These are phyloP conservation scores for Drosophila pruinosa DNA, from an alignment of 1,140 invertebrate species.

Conservation along the genomic window DNA sequence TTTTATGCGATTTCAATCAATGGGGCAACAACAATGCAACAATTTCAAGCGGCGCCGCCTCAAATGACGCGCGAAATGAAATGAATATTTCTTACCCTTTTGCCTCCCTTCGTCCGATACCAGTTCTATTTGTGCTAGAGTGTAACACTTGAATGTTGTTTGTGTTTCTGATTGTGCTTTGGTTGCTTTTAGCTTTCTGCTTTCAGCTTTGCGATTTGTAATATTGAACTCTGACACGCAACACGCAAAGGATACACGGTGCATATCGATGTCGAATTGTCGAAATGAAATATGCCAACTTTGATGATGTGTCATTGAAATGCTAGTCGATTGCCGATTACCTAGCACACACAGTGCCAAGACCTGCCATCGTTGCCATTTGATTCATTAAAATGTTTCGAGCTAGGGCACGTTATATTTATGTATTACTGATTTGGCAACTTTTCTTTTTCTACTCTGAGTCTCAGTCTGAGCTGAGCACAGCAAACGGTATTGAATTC, in stretches of 20 bases:
- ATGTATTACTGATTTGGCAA: conserved; percentile 38
- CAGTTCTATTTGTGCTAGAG: conserved; percentile 48
- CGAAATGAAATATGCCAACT: conserved; percentile 75
- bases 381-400: conserved; percentile 71
- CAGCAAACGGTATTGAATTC: conserved; percentile 9
- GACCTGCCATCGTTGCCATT: conserved; percentile 21
- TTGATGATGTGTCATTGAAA: conserved; percentile 79
- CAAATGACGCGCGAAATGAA: conserved; percentile 79
- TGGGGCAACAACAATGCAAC: conserved; percentile 51
- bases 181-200: neutral
- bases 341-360: neutral
- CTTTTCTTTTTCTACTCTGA: neutral
- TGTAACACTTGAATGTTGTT: conserved; percentile 77
- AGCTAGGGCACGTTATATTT: neutral
- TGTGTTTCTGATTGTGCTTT: conserved; percentile 61
- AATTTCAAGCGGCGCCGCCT: conserved; percentile 72
- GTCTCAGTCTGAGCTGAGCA: neutral
- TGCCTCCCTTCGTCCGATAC: neutral
- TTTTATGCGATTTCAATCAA: conserved; percentile 78
- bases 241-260: conserved; percentile 51
- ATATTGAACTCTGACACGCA: conserved; percentile 76
- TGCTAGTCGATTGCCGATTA: conserved; percentile 37
- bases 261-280: conserved; percentile 51
- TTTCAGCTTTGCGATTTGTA: conserved; percentile 33
- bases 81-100: conserved; percentile 60